Evolutionary conservation across 2,797 vertebrate species (phyloP), one percentile per base, ranked within the genome.

Genomic region (Muscicapa striata): DNA sequence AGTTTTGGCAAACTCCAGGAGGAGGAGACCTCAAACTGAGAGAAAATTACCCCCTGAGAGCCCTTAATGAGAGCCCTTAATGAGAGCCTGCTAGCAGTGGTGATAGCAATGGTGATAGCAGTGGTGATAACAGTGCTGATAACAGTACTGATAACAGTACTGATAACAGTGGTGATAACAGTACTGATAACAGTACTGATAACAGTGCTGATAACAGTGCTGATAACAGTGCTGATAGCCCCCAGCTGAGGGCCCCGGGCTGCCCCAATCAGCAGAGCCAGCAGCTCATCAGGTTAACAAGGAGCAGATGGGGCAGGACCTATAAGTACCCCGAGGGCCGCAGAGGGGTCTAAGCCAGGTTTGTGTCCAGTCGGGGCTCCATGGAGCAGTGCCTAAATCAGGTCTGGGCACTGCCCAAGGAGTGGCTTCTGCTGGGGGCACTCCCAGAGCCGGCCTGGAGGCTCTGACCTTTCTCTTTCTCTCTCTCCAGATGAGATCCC

Each of bases 281-380:
- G 84, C 22, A 72, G 81, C 61, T 95, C 4, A 0, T 95, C 29
- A 72, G 22, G 3, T 8, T 36, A 51, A 94, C 0, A 9, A 73
- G 72, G 24, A 68, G 58, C 89, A 95, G 24, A 46, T 94, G 93
- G 43, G 13, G 6, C 79, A 40, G 59, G 15, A 9, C 30, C 69
- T 75, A 94, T 81, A 96, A 95, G 30, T 74, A 80, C 40, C 67
- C 16, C 29, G 51, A 38, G 58, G 62, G 29, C 1, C 1, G 0
- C 8, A 11, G 3, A 0, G 2, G 8, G 5, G 0, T 5, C 3
- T 40, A 24, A 48, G 5, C 4, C 2, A 3, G 36, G 9, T 2
- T 80, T 40, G 8, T 78, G 19, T 9, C 1, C 0, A 1, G 6
- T 6, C 1, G 46, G 11, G 15, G 26, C 3, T 8, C 10, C 1